Conservation (phyloP, 2,888 invertebrate genomes). For the Phymatocera aterrima region DNA sequence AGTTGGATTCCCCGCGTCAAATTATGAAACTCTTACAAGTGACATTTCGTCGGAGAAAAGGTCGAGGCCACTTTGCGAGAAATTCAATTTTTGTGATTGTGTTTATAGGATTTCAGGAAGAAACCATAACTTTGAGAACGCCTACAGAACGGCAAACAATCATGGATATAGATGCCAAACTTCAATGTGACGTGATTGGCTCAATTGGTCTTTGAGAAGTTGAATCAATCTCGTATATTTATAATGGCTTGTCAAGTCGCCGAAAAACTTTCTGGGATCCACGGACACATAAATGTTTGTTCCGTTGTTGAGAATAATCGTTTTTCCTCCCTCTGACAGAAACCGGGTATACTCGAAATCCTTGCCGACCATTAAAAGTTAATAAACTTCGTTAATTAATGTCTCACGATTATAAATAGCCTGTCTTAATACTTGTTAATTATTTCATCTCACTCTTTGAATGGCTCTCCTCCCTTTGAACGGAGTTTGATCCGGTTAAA, state of each 20-base stretch:
- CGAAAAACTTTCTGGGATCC: background rate
- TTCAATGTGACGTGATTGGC: background rate
- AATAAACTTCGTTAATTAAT: background rate
- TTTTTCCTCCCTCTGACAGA: background rate
- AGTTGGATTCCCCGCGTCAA: slow-evolving; percentile 2
- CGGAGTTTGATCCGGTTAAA: slow-evolving; percentile 5
- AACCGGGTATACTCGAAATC: background rate
- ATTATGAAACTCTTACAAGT: background rate
- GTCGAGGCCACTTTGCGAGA: background rate
- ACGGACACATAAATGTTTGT: background rate
- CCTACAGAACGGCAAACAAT: background rate
- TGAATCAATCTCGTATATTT: background rate
- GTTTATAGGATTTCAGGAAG: background rate
- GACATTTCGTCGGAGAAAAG: background rate
- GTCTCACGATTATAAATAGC: background rate
- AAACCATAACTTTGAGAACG: background rate
- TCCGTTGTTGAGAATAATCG: background rate
- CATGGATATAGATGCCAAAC: background rate
- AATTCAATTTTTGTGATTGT: background rate
- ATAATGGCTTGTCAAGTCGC: background rate
- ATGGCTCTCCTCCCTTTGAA: background rate
- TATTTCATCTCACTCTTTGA: background rate
- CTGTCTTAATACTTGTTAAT: slow-evolving; percentile 25
- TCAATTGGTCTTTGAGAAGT: background rate
- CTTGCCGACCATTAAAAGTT: background rate